Evolutionary conservation across 92 coral and sea anemone genomes (phyloP).

Genomic region (Metridium senile): DNA sequence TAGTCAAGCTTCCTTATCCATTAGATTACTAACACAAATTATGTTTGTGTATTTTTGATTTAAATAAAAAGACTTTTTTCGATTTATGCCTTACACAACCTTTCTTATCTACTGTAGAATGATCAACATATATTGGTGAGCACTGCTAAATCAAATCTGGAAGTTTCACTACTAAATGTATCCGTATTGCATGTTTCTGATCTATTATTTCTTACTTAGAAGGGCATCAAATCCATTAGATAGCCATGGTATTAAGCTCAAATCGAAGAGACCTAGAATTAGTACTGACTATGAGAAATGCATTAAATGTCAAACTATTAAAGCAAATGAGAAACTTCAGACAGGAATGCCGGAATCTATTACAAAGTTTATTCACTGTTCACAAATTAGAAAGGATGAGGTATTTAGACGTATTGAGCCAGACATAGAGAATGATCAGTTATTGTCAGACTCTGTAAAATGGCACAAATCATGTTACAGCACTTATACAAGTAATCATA

Average conservation of each 20-base stretch:
- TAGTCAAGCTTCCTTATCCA: too few relatives aligned
- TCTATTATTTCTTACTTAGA: not conserved
- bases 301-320: not conserved
- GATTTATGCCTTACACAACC: too few relatives aligned
- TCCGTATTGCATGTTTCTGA: too few relatives aligned
- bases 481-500: constrained; percentile 9
- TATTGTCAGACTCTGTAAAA: constrained; percentile 9
- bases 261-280: not conserved
- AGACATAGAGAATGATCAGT: constrained; percentile 10
- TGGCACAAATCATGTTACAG: constrained; percentile 30
- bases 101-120: too few relatives aligned
- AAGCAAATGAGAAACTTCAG: constrained; percentile 19
- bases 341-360: constrained; percentile 13
- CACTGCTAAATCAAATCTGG: too few relatives aligned
- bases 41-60: too few relatives aligned
- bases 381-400: constrained; percentile 1
- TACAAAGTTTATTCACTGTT: constrained; percentile 1
- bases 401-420: constrained; percentile 28
- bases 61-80: too few relatives aligned
- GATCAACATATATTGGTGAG: too few relatives aligned
- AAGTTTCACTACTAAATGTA: too few relatives aligned
- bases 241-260: constrained; percentile 6
- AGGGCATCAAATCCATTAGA: not conserved
- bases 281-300: constrained; percentile 18
- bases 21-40: too few relatives aligned